A percentile compares a stretch with the other conserved stretches of the same genome.
Conservation (phyloP, 1,140 invertebrate species). For the Aphelenchoides fujianensis region DNA sequence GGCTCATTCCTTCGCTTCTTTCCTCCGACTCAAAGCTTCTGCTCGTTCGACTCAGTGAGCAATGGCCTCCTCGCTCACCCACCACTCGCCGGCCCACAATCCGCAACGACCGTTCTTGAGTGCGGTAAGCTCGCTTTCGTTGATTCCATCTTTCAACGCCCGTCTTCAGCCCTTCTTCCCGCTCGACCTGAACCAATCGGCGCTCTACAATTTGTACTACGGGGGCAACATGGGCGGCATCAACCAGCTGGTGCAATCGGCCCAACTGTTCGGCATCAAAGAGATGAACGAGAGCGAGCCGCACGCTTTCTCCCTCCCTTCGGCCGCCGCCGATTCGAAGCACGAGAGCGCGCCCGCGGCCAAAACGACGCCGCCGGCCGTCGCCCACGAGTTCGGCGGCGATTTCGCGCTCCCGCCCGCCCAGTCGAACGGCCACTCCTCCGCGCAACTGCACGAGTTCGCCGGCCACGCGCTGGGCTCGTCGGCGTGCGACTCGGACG, state of each 20-base stretch:
- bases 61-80: slow-evolving; percentile 21
- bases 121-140: not conserved
- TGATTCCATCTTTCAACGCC: not conserved
- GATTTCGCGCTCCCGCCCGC: not conserved
- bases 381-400: not conserved
- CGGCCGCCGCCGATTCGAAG: not conserved
- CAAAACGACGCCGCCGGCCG: not conserved
- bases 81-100: not conserved
- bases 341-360: not conserved
- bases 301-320: not conserved
- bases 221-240: not conserved
- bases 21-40: not conserved
- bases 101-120: slow-evolving; percentile 3
- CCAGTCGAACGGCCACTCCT: not conserved
- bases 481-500: slow-evolving; percentile 28
- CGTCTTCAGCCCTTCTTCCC: slow-evolving; percentile 10
- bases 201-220: slow-evolving; percentile 10
- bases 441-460: not conserved
- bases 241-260: slow-evolving; percentile 10
- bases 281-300: slow-evolving; percentile 1
- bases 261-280: slow-evolving; percentile 5
- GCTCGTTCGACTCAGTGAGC: not conserved
- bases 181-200: slow-evolving; percentile 14
- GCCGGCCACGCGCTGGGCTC: not conserved
- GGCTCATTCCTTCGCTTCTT: not conserved